A percentile compares a stretch with the other conserved stretches of the same genome.
These are phyloP conservation scores for Oscheius myriophilus DNA, from an alignment of 2,888 invertebrate genomes.

Conservation along the genomic window DNA sequence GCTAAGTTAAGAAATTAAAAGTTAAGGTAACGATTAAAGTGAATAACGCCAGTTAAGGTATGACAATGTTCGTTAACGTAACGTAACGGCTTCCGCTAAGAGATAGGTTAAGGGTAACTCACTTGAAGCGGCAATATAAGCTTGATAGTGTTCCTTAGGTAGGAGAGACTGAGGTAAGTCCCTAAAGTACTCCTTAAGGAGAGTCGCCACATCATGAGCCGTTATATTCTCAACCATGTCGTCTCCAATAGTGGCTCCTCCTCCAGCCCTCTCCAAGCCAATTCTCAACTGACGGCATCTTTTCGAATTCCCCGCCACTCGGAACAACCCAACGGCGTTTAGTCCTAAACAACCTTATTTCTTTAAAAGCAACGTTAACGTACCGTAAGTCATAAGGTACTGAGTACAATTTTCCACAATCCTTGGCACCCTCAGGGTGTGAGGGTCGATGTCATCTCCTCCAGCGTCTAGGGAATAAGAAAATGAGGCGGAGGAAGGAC, in stretches of 20 bases:
- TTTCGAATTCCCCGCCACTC: slow-evolving; percentile 90
- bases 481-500: slow-evolving; percentile 45
- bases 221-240: slow-evolving; percentile 81
- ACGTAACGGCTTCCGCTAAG: too few species aligned
- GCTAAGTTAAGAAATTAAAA: too few species aligned
- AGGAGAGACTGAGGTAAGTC: slow-evolving; percentile 91
- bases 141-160: slow-evolving; percentile 86
- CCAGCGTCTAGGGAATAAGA: slow-evolving; percentile 42
- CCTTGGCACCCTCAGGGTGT: slow-evolving; percentile 71
- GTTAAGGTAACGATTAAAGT: too few species aligned
- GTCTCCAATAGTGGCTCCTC: slow-evolving; percentile 42
- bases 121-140: slow-evolving; percentile 92
- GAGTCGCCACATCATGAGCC: slow-evolving; percentile 86
- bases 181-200: slow-evolving; percentile 90
- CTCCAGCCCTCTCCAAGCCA: slow-evolving; percentile 51
- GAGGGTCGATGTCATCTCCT: slow-evolving; percentile 47
- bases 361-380: too few species aligned
- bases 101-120: too few species aligned
- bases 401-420: slow-evolving; percentile 72
- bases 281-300: slow-evolving; percentile 83
- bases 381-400: slow-evolving; percentile 72
- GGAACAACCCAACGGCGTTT: slow-evolving; percentile 86
- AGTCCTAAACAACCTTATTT: slow-evolving; percentile 74
- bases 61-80: too few species aligned
- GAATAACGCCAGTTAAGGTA: too few species aligned